Evolutionary conservation across 2,888 invertebrate species (phyloP).

Genomic region (Opisthograptis luteolata): DNA sequence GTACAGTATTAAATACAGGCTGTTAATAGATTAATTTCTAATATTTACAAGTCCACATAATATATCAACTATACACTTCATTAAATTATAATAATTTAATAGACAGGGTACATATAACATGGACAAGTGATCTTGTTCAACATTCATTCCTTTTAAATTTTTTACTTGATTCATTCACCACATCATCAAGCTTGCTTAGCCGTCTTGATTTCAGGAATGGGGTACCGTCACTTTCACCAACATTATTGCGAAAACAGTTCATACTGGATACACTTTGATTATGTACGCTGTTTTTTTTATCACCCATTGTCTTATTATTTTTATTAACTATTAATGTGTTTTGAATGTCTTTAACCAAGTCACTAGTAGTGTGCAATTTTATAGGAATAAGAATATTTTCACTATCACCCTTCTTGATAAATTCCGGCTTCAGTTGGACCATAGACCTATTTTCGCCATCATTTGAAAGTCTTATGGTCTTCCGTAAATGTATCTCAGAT

Average conservation of each 20-base stretch:
- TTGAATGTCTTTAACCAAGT: constrained; percentile 81
- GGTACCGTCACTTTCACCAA: constrained; percentile 73
- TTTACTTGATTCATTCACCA: constrained; percentile 72
- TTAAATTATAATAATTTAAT: constrained; percentile 79
- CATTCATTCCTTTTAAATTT: constrained; percentile 80
- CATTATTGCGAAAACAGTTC: constrained; percentile 74
- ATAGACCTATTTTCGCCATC: constrained; percentile 76
- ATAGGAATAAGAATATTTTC: constrained; percentile 77
- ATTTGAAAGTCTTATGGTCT: constrained; percentile 74
- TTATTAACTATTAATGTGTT: constrained; percentile 79
- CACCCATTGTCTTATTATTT: constrained; percentile 76
- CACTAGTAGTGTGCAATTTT: constrained; percentile 70
- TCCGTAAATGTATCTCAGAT: constrained; percentile 70
- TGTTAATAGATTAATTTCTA: constrained; percentile 69
- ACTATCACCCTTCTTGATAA: constrained; percentile 73
- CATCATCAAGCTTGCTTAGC: constrained; percentile 74
- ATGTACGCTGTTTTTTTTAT: constrained; percentile 81
- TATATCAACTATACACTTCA: constrained; percentile 72
- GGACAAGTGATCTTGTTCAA: constrained; percentile 63
- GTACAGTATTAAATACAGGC: constrained; percentile 80
- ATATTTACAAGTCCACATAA: constrained; percentile 77
- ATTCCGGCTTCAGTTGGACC: constrained; percentile 74
- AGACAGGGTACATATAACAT: constrained; percentile 56
- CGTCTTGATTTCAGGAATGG: constrained; percentile 74
- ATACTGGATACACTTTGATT: constrained; percentile 77